Evolutionary conservation across 2,888 invertebrate species (phyloP).

Genomic region (Drosophila cracens): DNA sequence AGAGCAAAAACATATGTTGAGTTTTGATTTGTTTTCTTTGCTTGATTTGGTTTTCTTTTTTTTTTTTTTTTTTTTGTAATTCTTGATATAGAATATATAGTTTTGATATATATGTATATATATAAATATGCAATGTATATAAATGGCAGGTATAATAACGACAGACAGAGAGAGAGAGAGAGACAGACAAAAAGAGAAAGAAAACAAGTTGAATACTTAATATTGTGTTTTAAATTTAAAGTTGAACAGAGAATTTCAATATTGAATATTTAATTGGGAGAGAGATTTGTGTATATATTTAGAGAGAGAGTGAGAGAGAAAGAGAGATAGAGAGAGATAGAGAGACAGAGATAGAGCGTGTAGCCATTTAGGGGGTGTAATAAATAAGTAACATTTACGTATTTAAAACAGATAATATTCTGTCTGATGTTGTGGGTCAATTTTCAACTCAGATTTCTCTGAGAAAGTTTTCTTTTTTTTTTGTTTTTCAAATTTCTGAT

Average conservation of each 20-base stretch:
- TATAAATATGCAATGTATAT: slow-evolving; percentile 67
- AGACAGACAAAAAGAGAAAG: slow-evolving; percentile 24
- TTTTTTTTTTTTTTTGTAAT: slow-evolving; percentile 24
- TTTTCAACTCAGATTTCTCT: slow-evolving; percentile 27
- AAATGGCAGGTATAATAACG: slow-evolving; percentile 60
- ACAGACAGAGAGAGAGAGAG: slow-evolving; percentile 42
- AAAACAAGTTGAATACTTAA: slow-evolving; percentile 39
- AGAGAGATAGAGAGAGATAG: slow-evolving; percentile 15
- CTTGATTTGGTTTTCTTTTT: slow-evolving; percentile 49
- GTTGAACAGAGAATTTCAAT: slow-evolving; percentile 14
- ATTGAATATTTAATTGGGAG: slow-evolving; percentile 4
- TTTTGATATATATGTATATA: slow-evolving; percentile 41
- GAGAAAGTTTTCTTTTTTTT: slow-evolving; percentile 10
- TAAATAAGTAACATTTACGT: slow-evolving; percentile 30
- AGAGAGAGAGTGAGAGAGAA: slow-evolving; percentile 32
- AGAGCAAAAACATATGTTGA: slow-evolving; percentile 84
- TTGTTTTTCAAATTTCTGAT: not conserved
- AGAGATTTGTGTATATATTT: slow-evolving; percentile 6
- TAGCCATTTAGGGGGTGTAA: slow-evolving; percentile 44
- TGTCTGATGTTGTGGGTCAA: slow-evolving; percentile 19
- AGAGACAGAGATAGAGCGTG: slow-evolving; percentile 52
- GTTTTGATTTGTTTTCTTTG: slow-evolving; percentile 72
- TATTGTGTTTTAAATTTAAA: slow-evolving; percentile 24
- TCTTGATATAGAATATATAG: slow-evolving; percentile 38
- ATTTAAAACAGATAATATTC: slow-evolving; percentile 32